A percentile compares a stretch with the other conserved stretches of the same genome.
phyloP scores from a whole-genome alignment of 2,888 invertebrate species.

The Lysandra coridon region DNA sequence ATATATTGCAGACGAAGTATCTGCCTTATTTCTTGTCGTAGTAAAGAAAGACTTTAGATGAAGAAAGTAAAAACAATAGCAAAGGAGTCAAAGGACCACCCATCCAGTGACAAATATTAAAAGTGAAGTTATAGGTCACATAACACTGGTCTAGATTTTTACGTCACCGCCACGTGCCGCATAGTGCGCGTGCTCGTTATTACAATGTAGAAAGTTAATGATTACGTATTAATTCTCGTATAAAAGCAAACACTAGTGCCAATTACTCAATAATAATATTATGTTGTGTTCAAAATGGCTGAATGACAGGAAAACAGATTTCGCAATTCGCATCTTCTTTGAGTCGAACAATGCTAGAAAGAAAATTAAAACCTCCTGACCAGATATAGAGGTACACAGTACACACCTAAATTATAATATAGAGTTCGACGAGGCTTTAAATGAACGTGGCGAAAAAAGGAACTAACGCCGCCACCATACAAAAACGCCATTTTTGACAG shows the following conservation, averaged over 20 bases:
- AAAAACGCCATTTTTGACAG: too few relatives aligned
- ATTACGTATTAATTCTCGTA: slow-evolving; percentile 15
- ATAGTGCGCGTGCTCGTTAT: not conserved
- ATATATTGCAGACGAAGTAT: not conserved
- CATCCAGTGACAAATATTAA: not conserved
- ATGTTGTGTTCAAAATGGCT: not conserved
- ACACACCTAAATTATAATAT: too few relatives aligned
- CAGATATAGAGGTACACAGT: too few relatives aligned
- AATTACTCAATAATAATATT: not conserved
- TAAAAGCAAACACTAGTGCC: slow-evolving; percentile 1
- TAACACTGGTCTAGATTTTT: slow-evolving; percentile 7
- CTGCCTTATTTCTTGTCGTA: not conserved
- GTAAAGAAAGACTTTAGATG: not conserved
- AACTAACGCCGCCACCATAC: too few relatives aligned
- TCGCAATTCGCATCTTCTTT: not conserved
- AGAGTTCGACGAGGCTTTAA: too few relatives aligned
- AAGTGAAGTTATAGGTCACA: slow-evolving; percentile 10
- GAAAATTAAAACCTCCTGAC: too few relatives aligned
- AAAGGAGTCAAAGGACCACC: not conserved
- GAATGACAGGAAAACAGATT: not conserved
- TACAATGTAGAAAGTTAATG: slow-evolving; percentile 16
- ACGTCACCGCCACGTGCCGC: slow-evolving; percentile 25
- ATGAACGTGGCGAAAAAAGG: too few relatives aligned
- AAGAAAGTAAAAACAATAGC: not conserved
- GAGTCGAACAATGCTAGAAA: too few relatives aligned